Evolutionary conservation across 2,113 vertebrate genomes (phyloP), one percentile per base, ranked within the genome.

Genomic region (Gallinago jamesoni): DNA sequence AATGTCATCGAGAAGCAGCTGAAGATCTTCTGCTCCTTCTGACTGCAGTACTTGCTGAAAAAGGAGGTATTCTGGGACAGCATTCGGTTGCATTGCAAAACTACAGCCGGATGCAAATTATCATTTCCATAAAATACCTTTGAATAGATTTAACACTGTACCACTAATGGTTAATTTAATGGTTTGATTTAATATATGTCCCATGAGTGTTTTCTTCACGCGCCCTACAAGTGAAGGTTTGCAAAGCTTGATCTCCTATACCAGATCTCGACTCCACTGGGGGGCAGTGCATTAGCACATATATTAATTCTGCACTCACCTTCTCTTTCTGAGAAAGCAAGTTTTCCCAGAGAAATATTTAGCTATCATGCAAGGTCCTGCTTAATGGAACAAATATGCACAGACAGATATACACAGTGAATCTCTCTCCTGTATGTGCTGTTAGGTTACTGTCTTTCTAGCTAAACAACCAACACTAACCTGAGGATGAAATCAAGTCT

Each of bases 201-300:
- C 67, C 2, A 0, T 18, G 23, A 52, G 23, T 16, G 18, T 11
- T 60, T 91, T 81, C 72, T 94, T 93, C 28, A 41, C 1, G 2
- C 23, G 30, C 5, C 17, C 17, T 30, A 12, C 13, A 35, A 41
- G 19, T 5, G 15, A 37, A 86, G 27, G 21, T 33, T 62, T 60
- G 39, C 50, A 76, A 69, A 93, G 12, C 57, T 75, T 6, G 0
- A 2, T 25, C 45, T 78, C 47, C 63, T 72, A 64, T 89, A 30
- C 10, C n/a, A 41, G 69, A 66, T 16, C 85, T 74, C 0, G 3
- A 28, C 35, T 94, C 93, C 94, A 89, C 94, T 86, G 90, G 95
- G 48, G 59, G 95, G 84, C 89, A 93, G 78, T 91, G 81, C 85
- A 57, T 89, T 95, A 94, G 88, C 89, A 88, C 60, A 20, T 48